Base-by-base conservation (phyloP, 2,888 invertebrate genomes). In the Piscicola geometra region DNA sequence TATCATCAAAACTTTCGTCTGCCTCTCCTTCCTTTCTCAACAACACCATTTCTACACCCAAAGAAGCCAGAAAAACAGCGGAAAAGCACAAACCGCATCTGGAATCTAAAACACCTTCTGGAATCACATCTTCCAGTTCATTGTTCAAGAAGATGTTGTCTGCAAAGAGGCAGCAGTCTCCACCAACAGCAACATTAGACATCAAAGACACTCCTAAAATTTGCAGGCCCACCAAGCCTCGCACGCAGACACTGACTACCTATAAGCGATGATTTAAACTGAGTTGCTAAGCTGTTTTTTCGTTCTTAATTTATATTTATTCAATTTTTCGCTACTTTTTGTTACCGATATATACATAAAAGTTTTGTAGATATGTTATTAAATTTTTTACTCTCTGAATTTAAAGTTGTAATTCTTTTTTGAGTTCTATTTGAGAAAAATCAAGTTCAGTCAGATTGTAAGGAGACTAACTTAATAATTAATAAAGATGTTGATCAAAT, bases 181-280 rank as follows among this genome's bases (percentile, higher is more conserved):
- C 47, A 70, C 3, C 70, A 70, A 28, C 70, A 21, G 21, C n/a
- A 32, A 5, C 56, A 25, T 18, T n/a, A 12, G 35, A 32, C 21
- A 25, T 32, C 28, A 35, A 64, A 64, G 56, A 47, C n/a, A 9
- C n/a, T 33, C 56, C 35, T 12, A 73, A 73, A 56, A n/a, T 71
- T 21, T 9, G 28, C 32, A 56, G 73, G 35, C 73, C 73, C 21
- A 36, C 21, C 33, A 73, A 73, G 64, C 73, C 73, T 33, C 32
- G 73, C n/a, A 12, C 70, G 30, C 32, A 67, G 15, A 71, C 32
- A 1, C 28, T 52, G 52, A 71, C 71, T 15, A 52, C 2, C 21
- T 71, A 71, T 50, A 71, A 71, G 33, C 47, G 52, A 50, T 71
- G 32, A 71, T n/a, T 70, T 70, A 33, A n/a, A n/a, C n/a, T n/a